Base-by-base conservation (phyloP, 2,113 vertebrate species). In the Tetraodon nigroviridis region DNA sequence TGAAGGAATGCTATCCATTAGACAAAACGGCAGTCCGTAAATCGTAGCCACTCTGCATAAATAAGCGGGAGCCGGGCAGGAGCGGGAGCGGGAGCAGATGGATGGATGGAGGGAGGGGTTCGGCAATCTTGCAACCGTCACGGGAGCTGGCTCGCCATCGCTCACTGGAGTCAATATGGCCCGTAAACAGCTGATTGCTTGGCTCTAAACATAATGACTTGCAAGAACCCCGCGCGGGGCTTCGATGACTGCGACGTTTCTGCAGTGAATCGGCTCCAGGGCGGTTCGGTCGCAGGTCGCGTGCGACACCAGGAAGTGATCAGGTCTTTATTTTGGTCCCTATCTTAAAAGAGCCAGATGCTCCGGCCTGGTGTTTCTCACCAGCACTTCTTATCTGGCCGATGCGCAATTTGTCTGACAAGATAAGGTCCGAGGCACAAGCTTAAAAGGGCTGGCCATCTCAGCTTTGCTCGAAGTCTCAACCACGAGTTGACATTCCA, bases 1-100 rank as follows among this genome's bases (percentile, higher is more conserved):
- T 75, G 56, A 81, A 84, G 84, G 67, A 83, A 77, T 58, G 53
- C 64, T 21, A 58, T 74, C 78, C 73, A 87, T 87, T 86, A 84
- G 76, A 76, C 56, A 74, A 76, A 81, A 82, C 74, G 78, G 64
- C 42, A 29, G n/a, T 69, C 60, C 6, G 71, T 83, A 79, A 81
- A 84, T 82, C 79, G 76, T 64, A 69, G 57, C 67, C 72, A 73
- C 78, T 80, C 62, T 53, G 65, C 77, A 61, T 64, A 64, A 79
- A 73, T n/a, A 58, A 81, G 69, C 57, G 11, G 40, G 56, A 52
- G 57, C 61, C 24, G 56, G 58, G 59, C n/a, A n/a, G n/a, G n/a
- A n/a, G n/a, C 7, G 2, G 54, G 69, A 44, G 56, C 21, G 22
- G 20, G 22, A 58, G 55, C 53, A 76, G 79, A 85, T 69, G 71